phyloP scores from a whole-genome alignment of 2,888 invertebrate genomes.

The Erannis defoliaria region DNA sequence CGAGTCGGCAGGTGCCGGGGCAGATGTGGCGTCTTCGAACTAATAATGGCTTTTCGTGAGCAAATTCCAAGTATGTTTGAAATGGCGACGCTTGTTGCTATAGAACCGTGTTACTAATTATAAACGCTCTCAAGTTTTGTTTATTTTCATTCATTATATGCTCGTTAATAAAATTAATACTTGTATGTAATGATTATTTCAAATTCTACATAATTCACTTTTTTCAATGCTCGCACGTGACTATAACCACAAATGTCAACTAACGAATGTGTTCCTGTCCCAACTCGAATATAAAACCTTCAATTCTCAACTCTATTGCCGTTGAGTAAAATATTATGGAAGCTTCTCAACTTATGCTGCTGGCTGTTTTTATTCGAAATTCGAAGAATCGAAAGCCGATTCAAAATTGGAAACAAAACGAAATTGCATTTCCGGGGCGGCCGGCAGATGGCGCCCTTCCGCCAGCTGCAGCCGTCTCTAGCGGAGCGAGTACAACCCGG shows the following conservation, averaged over 20 bases:
- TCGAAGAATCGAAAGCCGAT: conserved; percentile 64
- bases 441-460: conserved; percentile 84
- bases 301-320: conserved; percentile 16
- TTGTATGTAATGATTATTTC: conserved; percentile 1
- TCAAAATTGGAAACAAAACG: conserved; percentile 75
- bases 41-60: conserved; percentile 25
- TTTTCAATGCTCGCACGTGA: conserved; percentile 21
- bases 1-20: conserved; percentile 33
- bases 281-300: neutral
- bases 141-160: neutral
- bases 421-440: conserved; percentile 79
- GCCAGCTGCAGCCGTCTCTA: conserved; percentile 75
- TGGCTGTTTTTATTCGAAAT: conserved; percentile 40
- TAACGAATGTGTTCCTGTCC: conserved; percentile 7
- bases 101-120: neutral
- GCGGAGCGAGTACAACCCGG: conserved; percentile 35
- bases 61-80: conserved; percentile 4
- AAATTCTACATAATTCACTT: neutral
- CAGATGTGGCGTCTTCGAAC: conserved; percentile 23
- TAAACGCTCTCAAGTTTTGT: neutral
- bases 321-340: conserved; percentile 3
- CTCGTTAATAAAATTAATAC: neutral
- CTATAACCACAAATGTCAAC: conserved; percentile 16
- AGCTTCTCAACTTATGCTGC: conserved; percentile 8
- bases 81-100: conserved; percentile 10